Evolutionary conservation across 1,140 invertebrate genomes (phyloP), one percentile per base, ranked within the genome.

Genomic region (Nylanderia fulva): DNA sequence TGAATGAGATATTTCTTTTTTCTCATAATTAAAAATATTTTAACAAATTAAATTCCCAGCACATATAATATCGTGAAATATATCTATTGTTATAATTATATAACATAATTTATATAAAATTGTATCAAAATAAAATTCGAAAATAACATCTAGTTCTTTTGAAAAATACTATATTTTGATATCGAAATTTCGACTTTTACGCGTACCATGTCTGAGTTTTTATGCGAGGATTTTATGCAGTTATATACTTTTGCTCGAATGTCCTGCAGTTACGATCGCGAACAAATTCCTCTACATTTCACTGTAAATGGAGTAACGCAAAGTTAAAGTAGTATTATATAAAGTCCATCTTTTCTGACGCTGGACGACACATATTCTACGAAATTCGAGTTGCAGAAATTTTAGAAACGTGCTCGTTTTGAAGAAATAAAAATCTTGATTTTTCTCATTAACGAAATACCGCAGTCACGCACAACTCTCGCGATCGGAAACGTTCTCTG

Each of bases 171-270:
- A 68, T 33, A 68, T 56, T 54, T 39, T 8, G 33, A 68, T 39
- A 79, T 54, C 27, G 21, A 39, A 9, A 2, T 42, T n/a, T 15
- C 8, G 21, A 63, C 39, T 54, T 79, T 66, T 36, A 77, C 39
- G 58, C 42, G 45, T n/a, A n/a, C n/a, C 42, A 42, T 24, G 6
- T 77, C 52, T 36, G 15, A 66, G 42, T 66, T 82, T 52, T 71
- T 42, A 82, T n/a, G 64, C 33, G 76, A 52, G 11, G 33, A 82
- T 72, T 58, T 82, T 60, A 82, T 6, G 66, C 15, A 79, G 45
- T 66, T 8, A 3, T 29, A 9, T 66, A 36, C 15, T 24, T 66
- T n/a, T 24, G 45, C 45, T 39, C 21, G 15, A 68, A 68, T 39
- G 45, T 39, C 9, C 9, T 7, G 9, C 45, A 13, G 63, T 68